These are phyloP conservation scores for Geopemphigus sp. DNA, from an alignment of 1,140 invertebrate genomes.

Conservation along the genomic window DNA sequence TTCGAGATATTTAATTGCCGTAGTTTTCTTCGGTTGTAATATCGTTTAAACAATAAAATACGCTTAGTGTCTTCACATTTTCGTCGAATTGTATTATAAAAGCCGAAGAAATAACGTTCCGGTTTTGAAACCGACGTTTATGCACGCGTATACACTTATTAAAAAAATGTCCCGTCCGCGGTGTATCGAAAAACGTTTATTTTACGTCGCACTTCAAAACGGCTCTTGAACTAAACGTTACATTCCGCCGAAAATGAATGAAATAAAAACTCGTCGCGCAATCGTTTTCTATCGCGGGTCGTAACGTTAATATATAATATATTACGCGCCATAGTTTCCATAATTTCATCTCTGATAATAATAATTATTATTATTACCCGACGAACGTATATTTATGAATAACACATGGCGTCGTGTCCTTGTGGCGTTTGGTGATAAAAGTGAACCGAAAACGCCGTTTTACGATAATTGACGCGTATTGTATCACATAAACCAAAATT, in stretches of 20 bases:
- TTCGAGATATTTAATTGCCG: no score
- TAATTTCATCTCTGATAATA: neutral
- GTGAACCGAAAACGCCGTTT: neutral
- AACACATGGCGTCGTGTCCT: slow-evolving; percentile 7
- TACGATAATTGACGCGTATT: slow-evolving; percentile 3
- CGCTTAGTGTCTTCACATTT: no score
- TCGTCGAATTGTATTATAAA: no score
- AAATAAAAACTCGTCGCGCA: neutral
- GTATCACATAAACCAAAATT: neutral
- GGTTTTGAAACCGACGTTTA: no score
- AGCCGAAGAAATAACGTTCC: no score
- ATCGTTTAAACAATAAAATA: no score
- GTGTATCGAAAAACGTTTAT: neutral
- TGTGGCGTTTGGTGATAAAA: slow-evolving; percentile 4
- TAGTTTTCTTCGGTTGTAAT: no score
- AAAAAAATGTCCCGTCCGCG: neutral
- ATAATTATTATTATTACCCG: slow-evolving; percentile 11
- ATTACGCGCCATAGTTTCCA: neutral
- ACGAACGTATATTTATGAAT: neutral
- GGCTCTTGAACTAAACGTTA: neutral
- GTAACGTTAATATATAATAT: neutral
- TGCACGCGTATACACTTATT: neutral
- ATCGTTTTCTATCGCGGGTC: neutral
- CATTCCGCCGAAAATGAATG: neutral
- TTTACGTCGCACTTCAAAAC: no score